A percentile compares a stretch with the other conserved stretches of the same genome.
Conservation (phyloP, 30 jellyfish, hydroid and myxozoan species). For the Chironex yamaguchii region DNA sequence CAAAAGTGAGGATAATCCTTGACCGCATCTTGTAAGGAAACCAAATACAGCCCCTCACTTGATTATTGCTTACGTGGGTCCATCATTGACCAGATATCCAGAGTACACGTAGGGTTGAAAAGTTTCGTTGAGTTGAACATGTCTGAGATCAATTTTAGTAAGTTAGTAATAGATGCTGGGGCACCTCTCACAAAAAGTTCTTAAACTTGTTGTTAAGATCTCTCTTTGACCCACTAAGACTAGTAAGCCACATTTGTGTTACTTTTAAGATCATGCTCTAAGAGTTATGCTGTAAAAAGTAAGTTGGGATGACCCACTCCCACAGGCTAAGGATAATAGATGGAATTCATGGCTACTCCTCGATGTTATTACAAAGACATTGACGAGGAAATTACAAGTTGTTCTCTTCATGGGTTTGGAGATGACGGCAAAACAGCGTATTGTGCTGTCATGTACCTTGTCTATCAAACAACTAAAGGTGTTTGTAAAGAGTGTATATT, state of each 20-base stretch:
- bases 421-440: slow-evolving; percentile 60
- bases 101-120: too few relatives aligned
- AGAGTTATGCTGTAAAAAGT: slow-evolving; percentile 3
- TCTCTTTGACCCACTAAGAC: slow-evolving; percentile 37
- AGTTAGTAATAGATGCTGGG: too few relatives aligned
- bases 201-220: too few relatives aligned
- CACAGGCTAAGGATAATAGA: neutral
- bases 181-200: too few relatives aligned
- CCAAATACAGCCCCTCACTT: too few relatives aligned
- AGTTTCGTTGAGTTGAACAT: too few relatives aligned
- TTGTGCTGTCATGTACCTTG: slow-evolving; percentile 30
- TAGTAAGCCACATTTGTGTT: slow-evolving; percentile 8
- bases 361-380: slow-evolving; percentile 7
- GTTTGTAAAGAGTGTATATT: slow-evolving; percentile 19
- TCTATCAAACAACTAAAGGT: slow-evolving; percentile 4
- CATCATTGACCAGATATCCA: too few relatives aligned
- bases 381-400: slow-evolving; percentile 26
- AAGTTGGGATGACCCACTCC: slow-evolving; percentile 38
- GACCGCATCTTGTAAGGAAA: too few relatives aligned
- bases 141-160: too few relatives aligned
- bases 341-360: neutral
- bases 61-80: too few relatives aligned
- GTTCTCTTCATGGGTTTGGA: slow-evolving; percentile 58
- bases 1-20: too few relatives aligned
- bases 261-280: slow-evolving; percentile 22